Conservation (phyloP, 2,113 vertebrate species). For the Tragulus kanchil region DNA sequence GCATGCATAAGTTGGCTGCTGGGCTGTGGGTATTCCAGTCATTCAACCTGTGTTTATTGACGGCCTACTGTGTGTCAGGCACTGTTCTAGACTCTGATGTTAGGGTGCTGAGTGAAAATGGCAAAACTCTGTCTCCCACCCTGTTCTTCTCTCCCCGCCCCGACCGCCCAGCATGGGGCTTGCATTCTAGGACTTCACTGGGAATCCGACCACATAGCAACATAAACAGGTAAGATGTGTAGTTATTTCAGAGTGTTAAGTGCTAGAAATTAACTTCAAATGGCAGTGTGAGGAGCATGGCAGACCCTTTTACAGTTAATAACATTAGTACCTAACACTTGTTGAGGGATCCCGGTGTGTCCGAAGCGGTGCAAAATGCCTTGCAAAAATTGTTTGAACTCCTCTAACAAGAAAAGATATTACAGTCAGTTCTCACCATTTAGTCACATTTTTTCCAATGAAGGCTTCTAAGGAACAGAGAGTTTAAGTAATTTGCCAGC, state of each 20-base stretch:
- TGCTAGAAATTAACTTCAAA: not conserved
- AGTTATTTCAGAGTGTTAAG: not conserved
- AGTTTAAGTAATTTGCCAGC: not conserved
- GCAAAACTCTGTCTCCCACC: not conserved
- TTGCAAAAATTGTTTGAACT: not conserved
- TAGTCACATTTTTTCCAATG: not conserved
- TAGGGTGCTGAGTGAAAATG: not conserved
- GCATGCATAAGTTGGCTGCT: not conserved
- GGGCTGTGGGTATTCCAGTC: not conserved
- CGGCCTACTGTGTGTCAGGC: not conserved
- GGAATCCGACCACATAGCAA: not conserved
- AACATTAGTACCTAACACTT: not conserved
- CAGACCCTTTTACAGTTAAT: not conserved
- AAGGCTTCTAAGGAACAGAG: constrained; percentile 5
- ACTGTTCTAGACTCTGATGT: not conserved
- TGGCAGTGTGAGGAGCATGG: not conserved
- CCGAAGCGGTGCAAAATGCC: not conserved
- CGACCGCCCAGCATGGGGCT: not conserved
- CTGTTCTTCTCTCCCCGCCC: accelerated
- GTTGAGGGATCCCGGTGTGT: not conserved
- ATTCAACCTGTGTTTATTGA: not conserved
- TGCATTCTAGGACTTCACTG: not conserved
- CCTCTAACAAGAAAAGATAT: not conserved
- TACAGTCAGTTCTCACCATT: not conserved
- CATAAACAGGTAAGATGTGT: not conserved